A percentile compares a stretch with the other conserved stretches of the same genome.
Conservation (phyloP, 2,797 vertebrate species). For the Gambelia wislizenii region DNA sequence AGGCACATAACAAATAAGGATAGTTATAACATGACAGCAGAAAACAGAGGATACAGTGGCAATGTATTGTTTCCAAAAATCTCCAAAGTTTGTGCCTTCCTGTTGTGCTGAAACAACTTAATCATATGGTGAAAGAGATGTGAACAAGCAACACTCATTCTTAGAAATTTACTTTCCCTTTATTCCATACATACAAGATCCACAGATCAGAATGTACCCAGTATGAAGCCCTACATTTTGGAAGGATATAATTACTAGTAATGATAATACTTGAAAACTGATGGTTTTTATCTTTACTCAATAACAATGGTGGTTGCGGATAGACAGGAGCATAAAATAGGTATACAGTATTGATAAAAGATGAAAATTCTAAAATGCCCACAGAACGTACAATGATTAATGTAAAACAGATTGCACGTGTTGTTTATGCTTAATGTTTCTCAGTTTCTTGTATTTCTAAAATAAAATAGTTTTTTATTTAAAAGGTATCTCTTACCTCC, state of each 20-base stretch:
- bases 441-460: too few species aligned
- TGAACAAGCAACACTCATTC: too few species aligned
- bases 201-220: not conserved
- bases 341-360: too few species aligned
- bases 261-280: not conserved
- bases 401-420: not conserved
- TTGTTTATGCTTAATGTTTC: not conserved
- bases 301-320: too few species aligned
- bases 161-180: not conserved
- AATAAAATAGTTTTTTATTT: too few species aligned
- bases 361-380: too few species aligned
- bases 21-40: not conserved
- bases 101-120: not conserved
- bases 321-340: too few species aligned
- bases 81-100: not conserved
- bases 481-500: too few species aligned
- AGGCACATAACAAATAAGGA: not conserved
- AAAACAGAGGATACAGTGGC: not conserved
- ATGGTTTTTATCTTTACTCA: too few species aligned
- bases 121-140: not conserved
- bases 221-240: not conserved
- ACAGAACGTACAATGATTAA: not conserved
- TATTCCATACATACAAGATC: not conserved
- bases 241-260: not conserved
- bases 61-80: not conserved